Evolutionary conservation across 2,888 invertebrate genomes (phyloP).

Genomic region (Andrena chrysosceles): DNA sequence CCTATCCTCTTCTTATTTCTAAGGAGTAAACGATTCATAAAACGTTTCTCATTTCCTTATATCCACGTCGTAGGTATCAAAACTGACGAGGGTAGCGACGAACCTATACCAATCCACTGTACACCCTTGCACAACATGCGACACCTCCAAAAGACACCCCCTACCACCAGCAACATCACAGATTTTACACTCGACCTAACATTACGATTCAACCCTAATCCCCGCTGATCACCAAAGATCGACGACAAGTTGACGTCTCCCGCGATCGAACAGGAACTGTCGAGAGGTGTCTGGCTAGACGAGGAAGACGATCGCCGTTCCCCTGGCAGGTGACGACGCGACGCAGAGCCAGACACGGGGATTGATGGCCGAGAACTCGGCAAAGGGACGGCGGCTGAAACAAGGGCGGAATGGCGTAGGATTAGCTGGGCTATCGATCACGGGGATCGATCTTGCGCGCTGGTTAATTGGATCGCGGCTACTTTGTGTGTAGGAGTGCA

Average conservation of each 20-base stretch:
- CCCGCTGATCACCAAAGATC: background rate
- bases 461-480: conserved; percentile 66
- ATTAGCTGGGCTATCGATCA: conserved; percentile 59
- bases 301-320: conserved; percentile 18
- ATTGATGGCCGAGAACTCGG: conserved; percentile 75
- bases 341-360: conserved; percentile 69
- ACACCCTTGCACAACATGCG: too few relatives aligned
- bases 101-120: too few relatives aligned
- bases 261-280: background rate
- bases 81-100: too few relatives aligned
- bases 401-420: conserved; percentile 31
- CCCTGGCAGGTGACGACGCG: conserved; percentile 63
- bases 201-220: background rate
- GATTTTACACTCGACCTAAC: background rate
- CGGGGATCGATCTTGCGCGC: conserved; percentile 59
- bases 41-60: too few relatives aligned
- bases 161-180: background rate
- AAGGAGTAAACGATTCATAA: too few relatives aligned
- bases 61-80: too few relatives aligned
- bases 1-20: too few relatives aligned
- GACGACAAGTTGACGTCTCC: background rate
- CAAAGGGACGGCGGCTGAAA: conserved; percentile 48
- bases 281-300: background rate
- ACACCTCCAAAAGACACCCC: background rate
- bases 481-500: conserved; percentile 50